These are phyloP conservation scores for Drosophila mercatorum DNA, from an alignment of 2,888 invertebrate genomes.

Conservation along the genomic window DNA sequence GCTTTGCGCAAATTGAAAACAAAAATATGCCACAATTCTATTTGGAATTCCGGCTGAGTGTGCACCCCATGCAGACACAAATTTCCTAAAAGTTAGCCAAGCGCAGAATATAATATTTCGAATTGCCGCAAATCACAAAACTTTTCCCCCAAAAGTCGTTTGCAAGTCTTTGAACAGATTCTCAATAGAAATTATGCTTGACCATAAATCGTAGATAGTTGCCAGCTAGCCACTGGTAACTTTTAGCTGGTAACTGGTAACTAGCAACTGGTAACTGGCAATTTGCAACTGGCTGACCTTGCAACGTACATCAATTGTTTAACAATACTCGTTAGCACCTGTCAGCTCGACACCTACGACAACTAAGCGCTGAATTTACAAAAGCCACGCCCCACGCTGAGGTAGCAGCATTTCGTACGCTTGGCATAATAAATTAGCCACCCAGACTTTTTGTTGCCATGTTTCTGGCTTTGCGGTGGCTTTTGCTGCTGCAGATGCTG, in stretches of 20 bases:
- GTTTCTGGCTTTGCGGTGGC: slow-evolving; percentile 27
- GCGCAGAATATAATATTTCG: slow-evolving; percentile 19
- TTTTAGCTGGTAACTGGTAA: neutral
- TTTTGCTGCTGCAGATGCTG: slow-evolving; percentile 17
- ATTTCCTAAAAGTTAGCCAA: neutral
- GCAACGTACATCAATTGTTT: slow-evolving; percentile 21
- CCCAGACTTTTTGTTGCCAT: slow-evolving; percentile 40
- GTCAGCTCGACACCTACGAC: slow-evolving; percentile 22
- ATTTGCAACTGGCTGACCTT: neutral
- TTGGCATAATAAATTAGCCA: slow-evolving; percentile 71
- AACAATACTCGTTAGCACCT: slow-evolving; percentile 57
- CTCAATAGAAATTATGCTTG: slow-evolving; percentile 1
- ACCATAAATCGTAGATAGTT: slow-evolving; percentile 14
- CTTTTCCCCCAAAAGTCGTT: slow-evolving; percentile 12
- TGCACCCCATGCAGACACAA: neutral
- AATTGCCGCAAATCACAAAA: slow-evolving; percentile 35
- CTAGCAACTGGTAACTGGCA: slow-evolving; percentile 9
- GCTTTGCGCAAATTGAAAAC: slow-evolving; percentile 63
- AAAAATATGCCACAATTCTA: slow-evolving; percentile 49
- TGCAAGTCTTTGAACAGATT: neutral
- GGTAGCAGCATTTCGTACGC: slow-evolving; percentile 41
- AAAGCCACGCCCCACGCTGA: slow-evolving; percentile 5
- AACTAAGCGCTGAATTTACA: slow-evolving; percentile 32
- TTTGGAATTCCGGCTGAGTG: slow-evolving; percentile 34
- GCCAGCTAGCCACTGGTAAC: slow-evolving; percentile 7